Evolutionary conservation across 2,113 vertebrate genomes (phyloP).

Genomic region (Poecilia latipinna): DNA sequence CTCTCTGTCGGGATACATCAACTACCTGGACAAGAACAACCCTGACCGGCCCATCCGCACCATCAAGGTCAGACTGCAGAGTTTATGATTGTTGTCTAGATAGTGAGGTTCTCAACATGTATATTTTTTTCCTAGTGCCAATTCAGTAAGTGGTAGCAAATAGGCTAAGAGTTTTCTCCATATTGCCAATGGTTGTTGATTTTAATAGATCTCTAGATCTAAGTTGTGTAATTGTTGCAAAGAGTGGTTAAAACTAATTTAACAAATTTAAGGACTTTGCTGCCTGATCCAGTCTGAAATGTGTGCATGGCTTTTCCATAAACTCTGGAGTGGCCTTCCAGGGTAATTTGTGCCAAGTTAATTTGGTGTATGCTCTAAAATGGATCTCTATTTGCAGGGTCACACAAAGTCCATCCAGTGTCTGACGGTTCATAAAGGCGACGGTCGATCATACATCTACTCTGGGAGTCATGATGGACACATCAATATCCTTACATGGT

Average conservation of each 20-base stretch:
- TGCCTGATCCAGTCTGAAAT: background rate
- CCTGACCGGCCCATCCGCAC: slow-evolving; percentile 88
- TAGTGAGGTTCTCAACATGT: background rate
- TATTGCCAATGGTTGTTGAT: background rate
- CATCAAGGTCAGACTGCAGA: slow-evolving; percentile 85
- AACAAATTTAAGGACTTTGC: background rate
- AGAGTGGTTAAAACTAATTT: background rate
- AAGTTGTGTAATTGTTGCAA: background rate
- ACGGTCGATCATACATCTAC: slow-evolving; percentile 87
- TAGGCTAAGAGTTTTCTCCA: background rate
- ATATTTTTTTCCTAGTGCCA: no score
- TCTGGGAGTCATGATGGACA: slow-evolving; percentile 96
- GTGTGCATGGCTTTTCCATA: background rate
- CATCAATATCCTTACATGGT: slow-evolving; percentile 94
- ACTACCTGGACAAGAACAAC: slow-evolving; percentile 96
- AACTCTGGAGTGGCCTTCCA: background rate
- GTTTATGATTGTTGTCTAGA: slow-evolving; percentile 1
- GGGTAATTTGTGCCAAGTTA: background rate
- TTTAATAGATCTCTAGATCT: background rate
- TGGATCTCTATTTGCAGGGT: slow-evolving; percentile 80
- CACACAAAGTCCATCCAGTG: slow-evolving; percentile 97
- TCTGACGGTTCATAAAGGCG: slow-evolving; percentile 87
- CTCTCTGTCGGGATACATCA: slow-evolving; percentile 95
- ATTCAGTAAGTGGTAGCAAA: background rate
- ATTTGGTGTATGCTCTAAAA: background rate